These are phyloP conservation scores for Camelus dromedarius DNA, from an alignment of 2,113 vertebrate species.

Conservation along the genomic window DNA sequence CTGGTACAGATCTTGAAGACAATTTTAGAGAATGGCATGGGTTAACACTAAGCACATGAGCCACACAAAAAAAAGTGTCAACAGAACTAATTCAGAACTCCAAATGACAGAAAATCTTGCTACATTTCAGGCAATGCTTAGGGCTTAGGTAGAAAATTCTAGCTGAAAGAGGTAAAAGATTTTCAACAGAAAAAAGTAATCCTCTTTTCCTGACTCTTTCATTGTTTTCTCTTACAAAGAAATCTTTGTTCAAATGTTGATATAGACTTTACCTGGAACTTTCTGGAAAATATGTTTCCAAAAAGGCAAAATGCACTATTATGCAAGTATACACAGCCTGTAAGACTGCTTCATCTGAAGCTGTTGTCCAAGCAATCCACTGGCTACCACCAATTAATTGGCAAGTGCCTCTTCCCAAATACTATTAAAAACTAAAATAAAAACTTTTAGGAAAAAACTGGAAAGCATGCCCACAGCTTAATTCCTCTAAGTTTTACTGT, in stretches of 20 bases:
- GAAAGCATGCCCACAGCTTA: not conserved
- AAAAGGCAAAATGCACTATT: slow-evolving; percentile 4
- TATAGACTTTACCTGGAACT: not conserved
- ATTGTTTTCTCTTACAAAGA: not conserved
- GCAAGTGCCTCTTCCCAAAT: not conserved
- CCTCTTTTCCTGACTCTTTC: not conserved
- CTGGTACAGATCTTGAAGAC: not conserved
- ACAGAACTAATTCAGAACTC: not conserved
- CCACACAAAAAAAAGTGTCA: not conserved
- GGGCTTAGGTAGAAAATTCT: not conserved
- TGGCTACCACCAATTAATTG: not conserved
- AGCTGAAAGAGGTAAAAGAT: not conserved
- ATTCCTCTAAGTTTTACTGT: not conserved
- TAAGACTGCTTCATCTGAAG: not conserved
- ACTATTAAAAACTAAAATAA: not conserved
- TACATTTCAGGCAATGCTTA: not conserved
- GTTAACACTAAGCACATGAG: not conserved
- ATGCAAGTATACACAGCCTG: not conserved
- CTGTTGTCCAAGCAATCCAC: not conserved
- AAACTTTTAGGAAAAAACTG: not conserved
- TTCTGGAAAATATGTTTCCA: not conserved
- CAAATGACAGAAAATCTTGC: not conserved
- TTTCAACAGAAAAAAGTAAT: not conserved
- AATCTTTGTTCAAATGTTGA: slow-evolving; percentile 23
- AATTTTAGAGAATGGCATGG: not conserved